Base-by-base conservation (phyloP, 1,140 invertebrate species). In the Ostrea edulis region DNA sequence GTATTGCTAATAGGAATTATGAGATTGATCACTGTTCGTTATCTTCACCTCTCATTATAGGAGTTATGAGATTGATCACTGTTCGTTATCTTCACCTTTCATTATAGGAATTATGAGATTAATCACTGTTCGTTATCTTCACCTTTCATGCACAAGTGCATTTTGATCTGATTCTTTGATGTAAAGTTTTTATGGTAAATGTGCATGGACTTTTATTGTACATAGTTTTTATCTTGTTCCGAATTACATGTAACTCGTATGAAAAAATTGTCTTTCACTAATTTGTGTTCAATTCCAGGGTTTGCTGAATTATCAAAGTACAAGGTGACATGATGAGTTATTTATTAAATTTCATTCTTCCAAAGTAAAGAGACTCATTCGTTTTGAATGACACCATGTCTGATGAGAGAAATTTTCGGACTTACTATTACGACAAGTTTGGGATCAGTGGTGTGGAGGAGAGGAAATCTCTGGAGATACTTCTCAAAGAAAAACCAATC, bases 401-500 rank as follows among this genome's bases (percentile, higher is more conserved):
- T 25, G 94, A 95, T 85, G 93, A 94, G 91, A 92, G 97, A 91
- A 98, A 98, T 95, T 98, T 98, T 95, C 96, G 98, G 53, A 98
- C 97, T 0, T 97, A 97, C 25, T 98, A 98, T 93, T 98, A 98
- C 92, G 97, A 97, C 94, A 97, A 97, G 96, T 97, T 98, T 71
- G 98, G 97, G 84, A 98, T 97, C 95, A 96, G 97, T 85, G 97
- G 97, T 90, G 97, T 98, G 0, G 98, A 98, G 95, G 98, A 98
- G 94, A 98, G 98, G 94, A 98, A 97, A 95, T 98, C 97, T 0
- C 94, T 98, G n/a, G 98, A 98, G 95, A 98, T 98, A 93, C 95
- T 99, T 8, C 95, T 98, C 87, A 98, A 98, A 93, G 98, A 98
- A 90, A 97, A 97, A 93, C 97, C 97, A 17, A 96, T 98, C 91